phyloP scores from a whole-genome alignment of 37 sponge, comb jelly and placozoan species.

The Ianthella basta region DNA sequence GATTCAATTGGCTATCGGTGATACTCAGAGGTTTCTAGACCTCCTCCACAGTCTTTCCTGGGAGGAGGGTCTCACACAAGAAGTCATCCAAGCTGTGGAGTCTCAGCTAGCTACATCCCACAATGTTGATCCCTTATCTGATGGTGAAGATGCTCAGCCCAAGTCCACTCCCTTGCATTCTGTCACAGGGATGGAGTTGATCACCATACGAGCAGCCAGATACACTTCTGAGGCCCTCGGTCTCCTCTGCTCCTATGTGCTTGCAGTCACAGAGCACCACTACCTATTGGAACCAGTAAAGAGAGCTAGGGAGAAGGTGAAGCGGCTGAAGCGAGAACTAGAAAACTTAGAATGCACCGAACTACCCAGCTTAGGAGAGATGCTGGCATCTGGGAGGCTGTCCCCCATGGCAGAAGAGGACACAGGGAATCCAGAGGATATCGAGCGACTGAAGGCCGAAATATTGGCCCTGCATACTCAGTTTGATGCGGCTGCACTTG shows the following conservation, averaged over 20 bases:
- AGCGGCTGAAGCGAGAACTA: slow-evolving; percentile 42
- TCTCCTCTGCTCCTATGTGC: slow-evolving; percentile 66
- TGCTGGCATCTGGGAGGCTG: neutral
- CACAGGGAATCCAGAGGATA: slow-evolving; percentile 7
- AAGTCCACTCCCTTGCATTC: neutral
- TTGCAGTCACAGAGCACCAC: slow-evolving; percentile 64
- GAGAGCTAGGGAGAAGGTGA: slow-evolving; percentile 37
- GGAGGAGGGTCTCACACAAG: slow-evolving; percentile 73
- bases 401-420: neutral
- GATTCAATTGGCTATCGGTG: slow-evolving; percentile 78
- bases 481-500: slow-evolving; percentile 73
- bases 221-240: slow-evolving; percentile 79
- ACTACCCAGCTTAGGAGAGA: neutral
- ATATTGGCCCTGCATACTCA: slow-evolving; percentile 44
- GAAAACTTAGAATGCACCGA: slow-evolving; percentile 39
- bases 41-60: slow-evolving; percentile 65
- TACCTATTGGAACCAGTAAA: slow-evolving; percentile 40
- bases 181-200: slow-evolving; percentile 7
- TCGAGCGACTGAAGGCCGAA: slow-evolving; percentile 36
- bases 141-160: neutral
- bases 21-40: slow-evolving; percentile 85
- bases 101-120: slow-evolving; percentile 41
- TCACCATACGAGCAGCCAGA: slow-evolving; percentile 64
- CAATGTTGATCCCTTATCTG: neutral
- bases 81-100: slow-evolving; percentile 63